Percentiles rank a stretch among this genome's conserved stretches.
These are phyloP conservation scores for Salpingus planirostris DNA, from an alignment of 2,888 invertebrate species.

Conservation along the genomic window DNA sequence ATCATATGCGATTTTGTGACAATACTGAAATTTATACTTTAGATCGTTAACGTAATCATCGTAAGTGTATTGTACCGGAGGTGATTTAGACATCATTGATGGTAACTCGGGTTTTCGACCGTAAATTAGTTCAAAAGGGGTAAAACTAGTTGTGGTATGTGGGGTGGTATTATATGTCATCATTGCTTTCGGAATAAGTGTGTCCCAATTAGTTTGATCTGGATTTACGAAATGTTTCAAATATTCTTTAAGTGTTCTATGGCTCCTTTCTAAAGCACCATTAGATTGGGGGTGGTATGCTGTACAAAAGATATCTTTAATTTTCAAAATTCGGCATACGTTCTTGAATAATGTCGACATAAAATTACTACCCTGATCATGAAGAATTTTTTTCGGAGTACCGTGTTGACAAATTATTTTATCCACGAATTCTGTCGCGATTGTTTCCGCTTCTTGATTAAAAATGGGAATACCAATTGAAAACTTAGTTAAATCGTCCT, in stretches of 20 bases:
- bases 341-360: conserved; percentile 7
- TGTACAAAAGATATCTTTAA: conserved; percentile 7
- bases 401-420: conserved; percentile 15
- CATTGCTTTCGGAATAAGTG: conserved; percentile 10
- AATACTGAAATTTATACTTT: too few species aligned
- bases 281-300: conserved; percentile 11
- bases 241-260: conserved; percentile 2
- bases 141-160: too few species aligned
- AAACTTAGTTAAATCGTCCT: conserved; percentile 18
- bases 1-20: too few species aligned
- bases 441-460: conserved; percentile 21
- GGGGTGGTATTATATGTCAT: too few species aligned
- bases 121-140: too few species aligned
- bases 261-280: conserved; percentile 15
- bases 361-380: conserved; percentile 16
- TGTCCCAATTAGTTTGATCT: conserved; percentile 16
- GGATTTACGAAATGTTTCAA: too few species aligned
- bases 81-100: too few species aligned
- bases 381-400: conserved; percentile 13
- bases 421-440: conserved; percentile 17
- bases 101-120: too few species aligned
- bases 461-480: conserved; percentile 22
- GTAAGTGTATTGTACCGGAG: too few species aligned
- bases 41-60: too few species aligned
- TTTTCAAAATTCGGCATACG: conserved; percentile 4